A percentile compares a stretch with the other conserved stretches of the same genome.
phyloP scores from a whole-genome alignment of 1,140 invertebrate species.

The Stegodyphus dumicola region DNA sequence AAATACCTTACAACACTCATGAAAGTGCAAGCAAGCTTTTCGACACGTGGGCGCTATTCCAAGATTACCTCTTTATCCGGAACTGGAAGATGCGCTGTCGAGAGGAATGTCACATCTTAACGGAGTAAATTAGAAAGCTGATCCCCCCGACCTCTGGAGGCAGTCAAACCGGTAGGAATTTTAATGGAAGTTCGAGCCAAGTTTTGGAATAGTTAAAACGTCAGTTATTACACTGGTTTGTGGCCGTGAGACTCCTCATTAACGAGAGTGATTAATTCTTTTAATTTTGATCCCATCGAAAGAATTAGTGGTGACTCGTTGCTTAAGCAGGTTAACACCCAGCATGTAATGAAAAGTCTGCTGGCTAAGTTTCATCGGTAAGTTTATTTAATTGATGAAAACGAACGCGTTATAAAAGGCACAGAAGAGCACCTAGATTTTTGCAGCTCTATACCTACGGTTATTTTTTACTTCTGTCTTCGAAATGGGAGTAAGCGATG shows the following conservation, averaged over 20 bases:
- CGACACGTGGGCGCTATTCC: not conserved
- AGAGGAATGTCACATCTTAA: slow-evolving; percentile 15
- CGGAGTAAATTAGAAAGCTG: slow-evolving; percentile 31
- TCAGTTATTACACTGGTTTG: slow-evolving; percentile 4
- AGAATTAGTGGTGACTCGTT: too few species aligned
- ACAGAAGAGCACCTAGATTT: too few species aligned
- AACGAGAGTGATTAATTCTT: slow-evolving; percentile 16
- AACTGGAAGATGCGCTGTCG: not conserved
- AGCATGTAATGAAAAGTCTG: too few species aligned
- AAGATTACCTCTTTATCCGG: not conserved
- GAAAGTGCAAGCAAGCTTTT: not conserved
- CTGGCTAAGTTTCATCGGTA: too few species aligned
- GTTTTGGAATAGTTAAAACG: not conserved
- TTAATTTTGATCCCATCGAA: slow-evolving; percentile 4
- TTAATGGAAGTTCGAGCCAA: slow-evolving; percentile 17
- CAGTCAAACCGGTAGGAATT: slow-evolving; percentile 18
- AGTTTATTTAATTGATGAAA: too few species aligned
- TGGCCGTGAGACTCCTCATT: slow-evolving; percentile 11
- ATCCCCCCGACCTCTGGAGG: slow-evolving; percentile 5
- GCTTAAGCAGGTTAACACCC: too few species aligned
- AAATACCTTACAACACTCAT: not conserved
- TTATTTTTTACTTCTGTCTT: too few species aligned
- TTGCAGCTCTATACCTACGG: too few species aligned
- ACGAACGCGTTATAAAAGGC: too few species aligned
- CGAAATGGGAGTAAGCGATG: too few species aligned